phyloP scores from a whole-genome alignment of 2,113 vertebrate species.

The Peromyscus polionotus region DNA sequence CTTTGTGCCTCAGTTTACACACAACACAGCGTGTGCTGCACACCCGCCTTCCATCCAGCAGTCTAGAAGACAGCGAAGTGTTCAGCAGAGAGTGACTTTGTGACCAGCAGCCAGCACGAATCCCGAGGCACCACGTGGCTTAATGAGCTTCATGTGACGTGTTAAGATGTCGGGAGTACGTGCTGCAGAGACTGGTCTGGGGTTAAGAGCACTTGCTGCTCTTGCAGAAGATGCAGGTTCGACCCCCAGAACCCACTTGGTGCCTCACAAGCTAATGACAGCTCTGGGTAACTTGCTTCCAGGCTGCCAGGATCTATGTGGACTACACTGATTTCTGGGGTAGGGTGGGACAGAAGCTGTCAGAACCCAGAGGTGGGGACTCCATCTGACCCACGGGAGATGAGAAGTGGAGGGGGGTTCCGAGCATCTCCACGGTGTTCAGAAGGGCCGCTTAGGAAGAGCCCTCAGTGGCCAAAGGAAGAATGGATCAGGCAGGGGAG shows the following conservation, averaged over 20 bases:
- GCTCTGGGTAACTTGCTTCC: neutral
- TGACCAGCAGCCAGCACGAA: neutral
- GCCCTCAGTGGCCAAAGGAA: neutral
- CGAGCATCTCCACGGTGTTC: neutral
- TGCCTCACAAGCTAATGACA: neutral
- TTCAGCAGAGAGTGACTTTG: neutral
- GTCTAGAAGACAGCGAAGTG: neutral
- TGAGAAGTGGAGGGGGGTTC: neutral
- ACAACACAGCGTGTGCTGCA: neutral
- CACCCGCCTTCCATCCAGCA: neutral
- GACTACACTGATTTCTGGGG: neutral
- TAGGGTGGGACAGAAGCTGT: fast-evolving
- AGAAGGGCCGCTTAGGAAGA: neutral
- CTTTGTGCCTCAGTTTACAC: neutral
- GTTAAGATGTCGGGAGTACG: neutral
- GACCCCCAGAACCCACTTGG: neutral
- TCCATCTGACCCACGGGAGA: neutral
- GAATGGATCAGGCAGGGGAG: fast-evolving
- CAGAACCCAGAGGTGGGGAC: neutral
- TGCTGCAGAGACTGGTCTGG: neutral
- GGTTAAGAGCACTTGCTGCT: neutral
- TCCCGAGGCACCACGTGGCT: neutral
- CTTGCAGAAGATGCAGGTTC: neutral
- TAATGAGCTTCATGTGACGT: neutral
- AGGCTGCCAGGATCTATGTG: neutral